Evolutionary conservation across 1,140 invertebrate genomes (phyloP), one percentile per base, ranked within the genome.

Genomic region (Venturia canescens): DNA sequence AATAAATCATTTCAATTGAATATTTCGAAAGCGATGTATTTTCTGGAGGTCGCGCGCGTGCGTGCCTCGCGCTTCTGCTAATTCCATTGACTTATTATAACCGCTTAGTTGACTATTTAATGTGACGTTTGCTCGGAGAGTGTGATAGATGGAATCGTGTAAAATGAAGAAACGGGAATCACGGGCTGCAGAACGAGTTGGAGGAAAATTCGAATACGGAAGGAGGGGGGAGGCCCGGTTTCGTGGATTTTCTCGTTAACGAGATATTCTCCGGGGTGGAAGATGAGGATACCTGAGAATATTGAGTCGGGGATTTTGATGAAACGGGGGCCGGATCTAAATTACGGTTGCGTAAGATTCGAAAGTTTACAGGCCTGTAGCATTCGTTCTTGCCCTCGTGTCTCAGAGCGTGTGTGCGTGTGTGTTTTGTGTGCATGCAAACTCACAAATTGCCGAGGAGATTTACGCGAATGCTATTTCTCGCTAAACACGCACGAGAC

Each of bases 391-490:
- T 34, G 27, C 50, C 4, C 15, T 31, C 34, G 29, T 60, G 57
- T 60, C 31, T 34, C 72, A 27, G 27, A 27, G 29, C 29, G 16
- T 63, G 34, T 26, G 38, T 77, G 18, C 11, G 53, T 57, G 50
- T 79, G 26, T 57, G n/a, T 50, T 21, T n/a, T 66, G 34, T 15
- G 67, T 67, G 66, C 23, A 63, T 26, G 53, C 60, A 67, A 57
- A 53, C 38, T 74, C 53, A 60, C 53, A 60, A 79, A 60, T 66
- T 29, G 57, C 78, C 76, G 67, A 21, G 23, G 82, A 83, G 82
- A 83, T 83, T 83, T 83, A 83, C 82, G 82, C 72, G 80, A 57
- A 74, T 76, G 80, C 79, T 81, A 81, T 81, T 83, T 83, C 78
- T 66, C 77, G 80, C 80, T 77, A 83, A 83, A 83, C 82, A 83